Conservation (phyloP, 1,140 invertebrate species). For the Lasaia peninsularis region DNA sequence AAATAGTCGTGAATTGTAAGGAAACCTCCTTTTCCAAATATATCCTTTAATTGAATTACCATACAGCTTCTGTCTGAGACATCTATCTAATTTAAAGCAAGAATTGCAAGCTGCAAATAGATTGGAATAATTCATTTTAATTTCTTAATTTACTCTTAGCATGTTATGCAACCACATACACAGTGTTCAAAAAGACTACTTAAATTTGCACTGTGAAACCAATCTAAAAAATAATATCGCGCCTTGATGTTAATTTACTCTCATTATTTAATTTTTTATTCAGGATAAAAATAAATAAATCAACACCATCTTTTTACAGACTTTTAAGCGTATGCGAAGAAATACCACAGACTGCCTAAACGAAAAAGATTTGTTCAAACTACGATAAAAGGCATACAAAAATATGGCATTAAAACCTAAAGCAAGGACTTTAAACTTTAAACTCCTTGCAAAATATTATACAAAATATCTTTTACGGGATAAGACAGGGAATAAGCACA, state of each 20-base stretch:
- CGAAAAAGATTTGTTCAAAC: too few species aligned
- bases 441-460: too few species aligned
- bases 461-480: too few species aligned
- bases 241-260: background rate
- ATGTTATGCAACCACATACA: conserved; percentile 57
- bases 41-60: conserved; percentile 32
- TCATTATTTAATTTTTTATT: background rate
- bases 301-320: background rate
- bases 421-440: too few species aligned
- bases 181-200: background rate
- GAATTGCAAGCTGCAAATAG: conserved; percentile 44
- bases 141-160: conserved; percentile 30
- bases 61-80: conserved; percentile 34
- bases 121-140: conserved; percentile 61
- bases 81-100: conserved; percentile 46
- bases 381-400: too few species aligned
- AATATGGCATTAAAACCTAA: too few species aligned
- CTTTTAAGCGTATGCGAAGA: too few species aligned
- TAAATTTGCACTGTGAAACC: background rate
- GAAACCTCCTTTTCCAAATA: conserved; percentile 4
- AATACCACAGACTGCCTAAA: too few species aligned
- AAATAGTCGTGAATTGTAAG: conserved; percentile 27
- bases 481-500: too few species aligned
- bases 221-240: conserved; percentile 1
- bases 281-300: conserved; percentile 1